Conservation (phyloP, 1,140 invertebrate species). For the Alviniconcha marisindica region DNA sequence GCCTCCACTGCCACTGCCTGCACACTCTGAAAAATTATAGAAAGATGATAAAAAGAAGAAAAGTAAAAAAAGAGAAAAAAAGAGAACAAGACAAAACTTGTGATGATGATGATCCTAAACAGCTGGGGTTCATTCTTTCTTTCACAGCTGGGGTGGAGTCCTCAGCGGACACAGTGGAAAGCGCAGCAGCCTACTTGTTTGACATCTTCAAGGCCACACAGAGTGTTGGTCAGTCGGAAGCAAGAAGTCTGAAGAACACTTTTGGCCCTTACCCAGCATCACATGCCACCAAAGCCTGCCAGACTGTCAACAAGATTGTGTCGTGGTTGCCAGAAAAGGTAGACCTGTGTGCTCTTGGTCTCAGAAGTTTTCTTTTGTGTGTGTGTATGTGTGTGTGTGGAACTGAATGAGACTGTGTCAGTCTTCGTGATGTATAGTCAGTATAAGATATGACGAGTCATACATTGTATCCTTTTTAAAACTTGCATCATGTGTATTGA, state of each 20-base stretch:
- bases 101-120: no score
- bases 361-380: no score
- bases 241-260: constrained; percentile 62
- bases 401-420: no score
- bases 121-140: background rate
- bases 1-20: background rate
- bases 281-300: constrained; percentile 68
- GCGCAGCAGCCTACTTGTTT: constrained; percentile 81
- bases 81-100: no score
- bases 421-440: no score
- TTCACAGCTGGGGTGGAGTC: constrained; percentile 76
- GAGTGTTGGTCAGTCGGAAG: constrained; percentile 77
- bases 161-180: constrained; percentile 79
- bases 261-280: constrained; percentile 74
- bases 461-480: no score
- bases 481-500: no score
- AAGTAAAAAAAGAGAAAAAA: no score
- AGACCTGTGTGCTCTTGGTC: no score
- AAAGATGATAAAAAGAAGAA: background rate
- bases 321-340: constrained; percentile 67
- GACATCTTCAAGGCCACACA: constrained; percentile 81
- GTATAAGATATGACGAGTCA: no score
- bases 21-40: background rate
- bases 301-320: constrained; percentile 64
- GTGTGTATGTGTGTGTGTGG: no score